Base-by-base conservation (phyloP, 2,797 vertebrate species). In the Macropus fuliginosus region DNA sequence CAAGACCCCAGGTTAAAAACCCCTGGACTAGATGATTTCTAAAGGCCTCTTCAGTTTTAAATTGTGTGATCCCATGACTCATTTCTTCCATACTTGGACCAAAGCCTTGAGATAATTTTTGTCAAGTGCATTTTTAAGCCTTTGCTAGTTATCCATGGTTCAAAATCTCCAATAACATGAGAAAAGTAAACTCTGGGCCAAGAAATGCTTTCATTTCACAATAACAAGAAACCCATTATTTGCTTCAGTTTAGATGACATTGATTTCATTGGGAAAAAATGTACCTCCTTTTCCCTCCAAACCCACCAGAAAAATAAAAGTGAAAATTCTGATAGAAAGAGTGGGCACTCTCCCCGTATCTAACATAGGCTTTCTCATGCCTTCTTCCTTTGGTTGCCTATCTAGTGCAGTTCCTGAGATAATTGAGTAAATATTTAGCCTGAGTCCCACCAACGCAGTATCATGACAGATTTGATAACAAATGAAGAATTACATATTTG, bases 181-280 rank as follows among this genome's bases (percentile, higher is more conserved):
- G 55, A 92, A 94, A 95, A 90, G 8, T 56, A 91, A 96, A 18
- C 40, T 94, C 56, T 55, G 21, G 91, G 40, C 34, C 55, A 93
- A 94, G 89, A 95, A 94, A 92, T 34, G 31, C 56, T 90, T 91
- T 92, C 18, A 92, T 12, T 55, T 92, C 24, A 31, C 29, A 90
- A 28, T 28, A 59, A 56, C 55, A 59, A 91, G 54, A 93, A 91
- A 54, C 54, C 96, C 5, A 24, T 13, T 27, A 28, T 54, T 93
- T 34, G 81, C 11, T 27, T 18, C 54, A 90, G 31, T 91, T 92
- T 52, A 93, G 11, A 59, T 92, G 8, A 57, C 59, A 31, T 12
- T 57, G 50, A 81, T 93, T 95, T 97, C 92, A 91, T 29, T 59
- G 66, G 66, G 66, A 24, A 55, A 87, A 92, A 93, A 34, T n/a